phyloP scores from a whole-genome alignment of 2,888 invertebrate species.

The Himalopsyche japonica region DNA sequence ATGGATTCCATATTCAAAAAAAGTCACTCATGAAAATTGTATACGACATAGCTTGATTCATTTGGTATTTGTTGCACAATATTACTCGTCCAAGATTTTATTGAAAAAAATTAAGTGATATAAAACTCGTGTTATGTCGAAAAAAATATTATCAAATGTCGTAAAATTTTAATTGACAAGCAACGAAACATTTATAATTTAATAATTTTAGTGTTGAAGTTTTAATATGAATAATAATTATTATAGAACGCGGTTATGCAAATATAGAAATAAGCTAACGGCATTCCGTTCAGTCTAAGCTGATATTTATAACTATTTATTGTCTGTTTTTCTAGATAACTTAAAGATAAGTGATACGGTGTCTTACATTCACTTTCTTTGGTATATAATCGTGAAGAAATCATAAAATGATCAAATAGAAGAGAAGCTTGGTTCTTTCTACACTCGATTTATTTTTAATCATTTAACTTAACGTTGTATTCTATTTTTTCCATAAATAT shows the following conservation, averaged over 20 bases:
- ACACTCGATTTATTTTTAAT: too few species aligned
- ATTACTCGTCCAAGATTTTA: too few species aligned
- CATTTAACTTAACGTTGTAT: too few species aligned
- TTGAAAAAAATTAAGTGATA: too few species aligned
- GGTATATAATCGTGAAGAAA: background rate
- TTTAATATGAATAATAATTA: background rate
- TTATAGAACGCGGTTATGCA: background rate
- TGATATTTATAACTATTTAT: background rate
- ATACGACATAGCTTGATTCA: too few species aligned
- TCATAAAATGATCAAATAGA: background rate
- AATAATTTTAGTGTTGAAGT: background rate
- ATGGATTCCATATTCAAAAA: too few species aligned
- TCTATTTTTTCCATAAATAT: too few species aligned
- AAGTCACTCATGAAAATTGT: too few species aligned
- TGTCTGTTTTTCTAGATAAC: background rate
- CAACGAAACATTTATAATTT: background rate
- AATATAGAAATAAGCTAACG: background rate
- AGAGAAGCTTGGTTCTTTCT: too few species aligned
- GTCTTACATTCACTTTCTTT: background rate
- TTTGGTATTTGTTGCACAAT: too few species aligned
- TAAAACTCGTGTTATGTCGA: too few species aligned
- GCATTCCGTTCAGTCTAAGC: background rate
- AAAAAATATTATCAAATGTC: too few species aligned
- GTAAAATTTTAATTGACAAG: background rate
- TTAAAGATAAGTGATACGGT: background rate